phyloP scores from a whole-genome alignment of 2,113 vertebrate species.

The Ginglymostoma cirratum region DNA sequence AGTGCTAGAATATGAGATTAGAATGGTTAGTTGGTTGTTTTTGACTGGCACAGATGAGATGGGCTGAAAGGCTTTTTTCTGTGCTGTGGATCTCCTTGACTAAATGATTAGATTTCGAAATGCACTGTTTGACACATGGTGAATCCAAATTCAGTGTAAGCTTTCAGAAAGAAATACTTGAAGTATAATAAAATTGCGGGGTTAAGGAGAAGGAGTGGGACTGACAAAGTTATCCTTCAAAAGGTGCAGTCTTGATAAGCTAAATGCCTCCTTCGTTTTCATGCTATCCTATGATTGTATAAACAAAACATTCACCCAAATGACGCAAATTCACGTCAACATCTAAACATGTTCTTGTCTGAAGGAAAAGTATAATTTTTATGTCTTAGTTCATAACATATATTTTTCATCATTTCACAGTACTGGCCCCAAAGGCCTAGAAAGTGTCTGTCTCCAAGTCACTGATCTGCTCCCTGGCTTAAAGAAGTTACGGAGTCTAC shows the following conservation, averaged over 20 bases:
- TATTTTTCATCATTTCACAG: conserved; percentile 49
- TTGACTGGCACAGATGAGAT: too few relatives aligned
- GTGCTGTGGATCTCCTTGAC: too few relatives aligned
- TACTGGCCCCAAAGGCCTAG: conserved; percentile 70
- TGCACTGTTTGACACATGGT: too few relatives aligned
- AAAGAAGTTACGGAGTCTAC: conserved; percentile 70
- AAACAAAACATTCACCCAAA: not conserved
- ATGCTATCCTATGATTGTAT: not conserved
- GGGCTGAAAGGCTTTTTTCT: too few relatives aligned
- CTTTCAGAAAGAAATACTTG: too few relatives aligned
- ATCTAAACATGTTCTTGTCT: not conserved
- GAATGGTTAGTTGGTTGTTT: too few relatives aligned
- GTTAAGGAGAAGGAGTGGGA: not conserved
- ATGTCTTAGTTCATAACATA: not conserved
- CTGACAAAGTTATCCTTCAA: not conserved
- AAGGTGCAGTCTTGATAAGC: not conserved
- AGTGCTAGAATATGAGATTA: too few relatives aligned
- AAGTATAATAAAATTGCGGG: not conserved
- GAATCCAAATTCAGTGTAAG: too few relatives aligned
- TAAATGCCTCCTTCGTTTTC: not conserved
- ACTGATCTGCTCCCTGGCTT: conserved; percentile 84
- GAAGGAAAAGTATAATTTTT: not conserved
- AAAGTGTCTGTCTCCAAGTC: conserved; percentile 85
- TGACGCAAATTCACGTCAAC: not conserved
- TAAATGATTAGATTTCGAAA: too few relatives aligned